Conservation (phyloP, 2,888 invertebrate genomes). For the Lottia scabra region DNA sequence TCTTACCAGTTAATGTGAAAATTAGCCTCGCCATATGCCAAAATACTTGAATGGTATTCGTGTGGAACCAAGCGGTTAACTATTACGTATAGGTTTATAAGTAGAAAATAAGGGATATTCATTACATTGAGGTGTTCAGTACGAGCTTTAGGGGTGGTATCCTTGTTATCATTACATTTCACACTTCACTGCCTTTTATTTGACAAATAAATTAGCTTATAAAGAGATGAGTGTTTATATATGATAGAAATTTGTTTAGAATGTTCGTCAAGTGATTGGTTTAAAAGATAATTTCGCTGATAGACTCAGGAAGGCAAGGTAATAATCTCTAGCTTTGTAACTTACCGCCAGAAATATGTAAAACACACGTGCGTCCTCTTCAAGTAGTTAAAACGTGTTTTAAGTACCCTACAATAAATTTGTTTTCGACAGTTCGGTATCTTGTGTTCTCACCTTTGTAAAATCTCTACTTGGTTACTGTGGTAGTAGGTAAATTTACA, state of each 20-base stretch:
- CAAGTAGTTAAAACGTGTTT: neutral
- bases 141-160: neutral
- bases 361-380: neutral
- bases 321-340: neutral
- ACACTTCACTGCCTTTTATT: neutral
- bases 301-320: neutral
- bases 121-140: neutral
- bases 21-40: neutral
- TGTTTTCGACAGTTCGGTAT: neutral
- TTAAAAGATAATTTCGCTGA: neutral
- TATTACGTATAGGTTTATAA: neutral
- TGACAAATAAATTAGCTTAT: neutral
- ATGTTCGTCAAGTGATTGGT: constrained; percentile 1
- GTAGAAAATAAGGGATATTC: neutral
- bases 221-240: neutral
- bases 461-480: too few relatives aligned
- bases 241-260: neutral
- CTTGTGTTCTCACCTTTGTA: neutral
- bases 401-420: neutral
- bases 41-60: neutral
- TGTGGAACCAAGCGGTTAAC: neutral
- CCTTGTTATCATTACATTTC: constrained; percentile 1
- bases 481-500: too few relatives aligned
- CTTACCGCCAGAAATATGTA: neutral
- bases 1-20: neutral